Conservation (phyloP, 2,113 vertebrate species). For the Bambusicola thoracicus region DNA sequence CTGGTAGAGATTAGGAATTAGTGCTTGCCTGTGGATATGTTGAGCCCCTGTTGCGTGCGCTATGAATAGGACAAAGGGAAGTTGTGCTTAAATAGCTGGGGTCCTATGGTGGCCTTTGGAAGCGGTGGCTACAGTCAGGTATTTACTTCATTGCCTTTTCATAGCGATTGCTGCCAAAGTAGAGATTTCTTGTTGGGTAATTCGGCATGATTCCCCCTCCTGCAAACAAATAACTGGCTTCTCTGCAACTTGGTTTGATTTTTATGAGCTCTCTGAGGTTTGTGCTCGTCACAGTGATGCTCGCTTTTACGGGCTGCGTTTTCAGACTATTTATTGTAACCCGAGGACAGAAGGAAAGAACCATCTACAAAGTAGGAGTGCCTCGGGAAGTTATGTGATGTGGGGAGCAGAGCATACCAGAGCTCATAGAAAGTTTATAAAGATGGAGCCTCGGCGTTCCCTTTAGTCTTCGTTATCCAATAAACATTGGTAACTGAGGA, state of each 20-base stretch:
- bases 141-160: neutral
- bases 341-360: neutral
- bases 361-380: neutral
- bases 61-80: constrained; percentile 56
- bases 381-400: neutral
- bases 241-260: neutral
- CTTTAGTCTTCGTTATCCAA: neutral
- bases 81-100: neutral
- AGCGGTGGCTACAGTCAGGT: neutral
- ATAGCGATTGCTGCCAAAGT: neutral
- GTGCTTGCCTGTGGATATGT: constrained; percentile 36
- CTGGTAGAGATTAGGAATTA: constrained; percentile 69
- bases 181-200: neutral
- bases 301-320: neutral
- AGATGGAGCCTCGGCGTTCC: neutral
- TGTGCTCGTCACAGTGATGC: neutral
- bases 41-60: constrained; percentile 43
- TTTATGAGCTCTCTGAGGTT: neutral
- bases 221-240: neutral
- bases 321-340: neutral
- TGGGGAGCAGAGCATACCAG: neutral
- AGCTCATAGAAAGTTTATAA: neutral
- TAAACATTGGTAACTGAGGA: constrained; percentile 9
- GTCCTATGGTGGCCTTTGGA: neutral
- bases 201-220: neutral